A percentile compares a stretch with the other conserved stretches of the same genome.
Conservation (phyloP, 2,888 invertebrate genomes). For the Chrysomela aeneicollis region DNA sequence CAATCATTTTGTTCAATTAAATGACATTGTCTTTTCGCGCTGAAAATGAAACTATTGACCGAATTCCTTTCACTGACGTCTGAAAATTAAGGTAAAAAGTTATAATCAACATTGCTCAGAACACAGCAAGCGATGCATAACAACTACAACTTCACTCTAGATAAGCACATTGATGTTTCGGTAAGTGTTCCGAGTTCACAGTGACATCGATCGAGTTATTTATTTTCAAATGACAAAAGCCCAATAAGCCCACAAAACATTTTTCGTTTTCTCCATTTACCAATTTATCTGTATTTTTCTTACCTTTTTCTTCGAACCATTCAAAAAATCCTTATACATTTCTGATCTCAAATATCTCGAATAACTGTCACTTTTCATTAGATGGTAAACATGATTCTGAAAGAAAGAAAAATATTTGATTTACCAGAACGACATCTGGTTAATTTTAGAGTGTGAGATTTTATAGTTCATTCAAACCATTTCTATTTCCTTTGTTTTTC, state of each 20-base stretch:
- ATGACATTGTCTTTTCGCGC: slow-evolving; percentile 72
- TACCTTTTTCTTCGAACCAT: slow-evolving; percentile 97
- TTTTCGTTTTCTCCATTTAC: background rate
- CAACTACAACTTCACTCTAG: background rate
- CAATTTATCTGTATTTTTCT: slow-evolving; percentile 39
- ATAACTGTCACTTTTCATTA: slow-evolving; percentile 99
- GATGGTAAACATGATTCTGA: slow-evolving; percentile 96
- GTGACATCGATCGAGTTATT: background rate
- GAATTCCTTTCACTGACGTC: slow-evolving; percentile 87
- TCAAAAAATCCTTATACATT: slow-evolving; percentile 97
- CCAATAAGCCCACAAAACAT: background rate
- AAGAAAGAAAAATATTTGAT: slow-evolving; percentile 41
- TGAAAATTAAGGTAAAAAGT: slow-evolving; percentile 62
- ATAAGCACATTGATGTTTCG: background rate
- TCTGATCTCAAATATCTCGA: slow-evolving; percentile 97
- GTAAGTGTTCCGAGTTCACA: background rate
- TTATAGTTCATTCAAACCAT: no score
- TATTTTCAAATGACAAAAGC: background rate
- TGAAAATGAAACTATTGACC: slow-evolving; percentile 84
- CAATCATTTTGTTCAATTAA: slow-evolving; percentile 45
- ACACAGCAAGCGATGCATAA: slow-evolving; percentile 18
- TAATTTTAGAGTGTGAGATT: no score
- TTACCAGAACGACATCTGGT: no score
- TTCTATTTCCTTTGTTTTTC: no score
- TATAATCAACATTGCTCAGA: slow-evolving; percentile 9